Evolutionary conservation across 2,797 vertebrate species (phyloP), one percentile per base, ranked within the genome.

Genomic region (Lutjanus argentimaculatus): DNA sequence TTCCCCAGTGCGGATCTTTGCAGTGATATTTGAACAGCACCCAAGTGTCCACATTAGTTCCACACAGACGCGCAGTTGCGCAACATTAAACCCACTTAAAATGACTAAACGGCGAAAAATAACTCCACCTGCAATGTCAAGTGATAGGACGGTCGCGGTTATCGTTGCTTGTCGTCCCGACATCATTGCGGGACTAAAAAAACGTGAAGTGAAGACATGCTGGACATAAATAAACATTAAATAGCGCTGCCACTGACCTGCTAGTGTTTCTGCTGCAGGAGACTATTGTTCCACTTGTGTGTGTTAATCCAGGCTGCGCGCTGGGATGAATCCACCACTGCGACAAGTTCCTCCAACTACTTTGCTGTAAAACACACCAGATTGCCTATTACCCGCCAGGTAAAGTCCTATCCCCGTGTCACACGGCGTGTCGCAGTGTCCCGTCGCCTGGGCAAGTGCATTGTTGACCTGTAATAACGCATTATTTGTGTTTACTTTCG

Each of bases 311-410:
- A 63, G 85, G 80, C 91, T 48, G 87, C 88, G 68, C 89, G 78
- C 79, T 72, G 89, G 85, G 86, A 83, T 75, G 82, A 74, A 90
- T 82, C 92, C 93, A 95, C 94, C 93, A 95, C 94, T 95, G 94
- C 94, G 94, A 94, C 94, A 94, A 95, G 87, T 95, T 94, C 90
- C 73, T 71, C 75, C 89, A 93, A 93, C 88, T 91, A 91, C 83
- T 94, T 91, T 75, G 74, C 85, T 25, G 65, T 71, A 68, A 84
- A 88, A 84, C 59, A 68, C 84, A 67, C 55, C 74, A 65, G 69
- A 67, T 74, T 42, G 51, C 52, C 64, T 30, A 2, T n/a, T 49
- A 51, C 7, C 55, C 14, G 67, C 65, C 65, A 2, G 67, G 48
- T 17, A 0, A 45, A 53, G n/a, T 74, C 55, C 56, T 80, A 84